Base-by-base conservation (phyloP, 2,888 invertebrate species). In the Oscheius myriophilus region DNA sequence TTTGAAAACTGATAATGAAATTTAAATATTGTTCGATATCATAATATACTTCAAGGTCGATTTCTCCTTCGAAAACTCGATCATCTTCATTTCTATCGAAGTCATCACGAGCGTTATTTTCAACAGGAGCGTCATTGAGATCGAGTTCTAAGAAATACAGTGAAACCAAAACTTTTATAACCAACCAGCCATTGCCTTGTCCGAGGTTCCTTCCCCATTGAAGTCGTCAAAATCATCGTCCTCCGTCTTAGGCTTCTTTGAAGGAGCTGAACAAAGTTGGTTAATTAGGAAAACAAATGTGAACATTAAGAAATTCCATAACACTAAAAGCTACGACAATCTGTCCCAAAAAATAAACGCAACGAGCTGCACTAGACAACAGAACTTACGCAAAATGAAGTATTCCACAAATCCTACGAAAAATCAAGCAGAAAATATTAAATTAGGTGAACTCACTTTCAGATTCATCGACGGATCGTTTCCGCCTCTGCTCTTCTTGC, bases 171-270 rank as follows among this genome's bases (percentile, higher is more conserved):
- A n/a, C n/a, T n/a, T 33, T 33, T 33, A 33, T 33, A 9, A 33
- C 33, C 33, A 33, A 33, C 33, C 33, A 3, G 33, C 33, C 33
- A 33, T 33, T 6, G 33, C 33, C 9, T 9, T 3, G 33, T 33
- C 33, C 33, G 33, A 33, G 9, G 61, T 49, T 21, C 49, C 49
- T n/a, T 61, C 61, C n/a, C 61, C 61, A 49, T 61, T 61, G 12
- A 61, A 25, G 46, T 61, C 61, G 16, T 46, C 49, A n/a, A 45
- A 61, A 18, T 63, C 63, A 16, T 63, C 63, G 21, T 63, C 63
- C 14, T 63, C 63, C 16, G 53, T 41, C 23, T 26, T 33, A 9
- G 18, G 61, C 26, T 49, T 23, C 26, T 26, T 61, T 12, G 46
- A 46, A 26, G 33, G 61, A 12, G 46, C 57, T 57, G 18, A 14